Percentiles rank a stretch among this genome's conserved stretches.
Conservation (phyloP, 2,797 vertebrate species). For the Lagorchestes hirsutus region DNA sequence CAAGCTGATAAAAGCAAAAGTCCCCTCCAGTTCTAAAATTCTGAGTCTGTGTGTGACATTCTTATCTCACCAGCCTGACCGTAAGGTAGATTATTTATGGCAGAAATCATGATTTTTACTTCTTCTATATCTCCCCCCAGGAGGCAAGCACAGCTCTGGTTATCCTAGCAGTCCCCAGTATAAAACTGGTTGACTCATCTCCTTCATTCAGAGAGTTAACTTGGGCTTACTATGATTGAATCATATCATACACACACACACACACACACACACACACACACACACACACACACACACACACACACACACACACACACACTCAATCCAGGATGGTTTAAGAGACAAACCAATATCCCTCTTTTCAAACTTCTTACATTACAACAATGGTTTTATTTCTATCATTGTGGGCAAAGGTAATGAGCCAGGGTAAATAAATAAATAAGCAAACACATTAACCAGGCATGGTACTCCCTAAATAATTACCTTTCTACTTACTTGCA, state of each 20-base stretch:
- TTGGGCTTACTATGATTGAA: neutral
- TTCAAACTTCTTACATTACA: neutral
- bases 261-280: too few species aligned
- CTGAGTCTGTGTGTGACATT: neutral
- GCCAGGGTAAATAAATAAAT: neutral
- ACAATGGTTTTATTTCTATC: neutral
- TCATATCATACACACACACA: neutral
- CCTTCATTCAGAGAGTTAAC: neutral
- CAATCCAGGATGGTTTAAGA: neutral
- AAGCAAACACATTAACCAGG: neutral
- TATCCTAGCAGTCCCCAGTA: neutral
- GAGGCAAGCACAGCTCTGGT: neutral
- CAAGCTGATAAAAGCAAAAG: neutral
- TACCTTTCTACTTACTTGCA: neutral
- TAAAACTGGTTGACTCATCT: neutral
- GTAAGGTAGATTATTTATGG: neutral
- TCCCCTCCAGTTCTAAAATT: neutral
- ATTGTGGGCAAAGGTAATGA: neutral
- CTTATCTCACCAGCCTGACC: neutral
- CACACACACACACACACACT: neutral
- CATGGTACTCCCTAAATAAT: neutral
- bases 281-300: neutral
- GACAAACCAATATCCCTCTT: neutral
- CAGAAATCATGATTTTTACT: neutral
- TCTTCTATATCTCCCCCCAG: neutral